Evolutionary conservation across 2,113 vertebrate genomes (phyloP).

Genomic region (Vanacampus margaritifer): DNA sequence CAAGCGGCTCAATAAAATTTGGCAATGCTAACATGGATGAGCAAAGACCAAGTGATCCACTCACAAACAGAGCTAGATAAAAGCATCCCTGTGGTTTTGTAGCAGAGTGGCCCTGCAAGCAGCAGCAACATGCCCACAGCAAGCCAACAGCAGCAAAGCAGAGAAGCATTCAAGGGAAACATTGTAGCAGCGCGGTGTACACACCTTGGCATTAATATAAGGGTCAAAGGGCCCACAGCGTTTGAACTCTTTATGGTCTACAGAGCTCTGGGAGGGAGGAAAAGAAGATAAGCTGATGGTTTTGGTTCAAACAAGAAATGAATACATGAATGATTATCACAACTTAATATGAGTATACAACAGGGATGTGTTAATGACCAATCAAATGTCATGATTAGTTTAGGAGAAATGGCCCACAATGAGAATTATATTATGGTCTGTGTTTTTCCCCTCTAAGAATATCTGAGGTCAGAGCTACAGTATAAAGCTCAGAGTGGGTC

Average conservation of each 20-base stretch:
- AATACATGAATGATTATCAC: conserved; percentile 60
- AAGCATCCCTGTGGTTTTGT: conserved; percentile 23
- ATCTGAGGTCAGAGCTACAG: background rate
- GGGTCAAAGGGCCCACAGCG: conserved; percentile 99
- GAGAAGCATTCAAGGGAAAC: conserved; percentile 39
- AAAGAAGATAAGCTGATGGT: conserved; percentile 75
- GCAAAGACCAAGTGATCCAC: conserved; percentile 7
- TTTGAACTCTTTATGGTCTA: conserved; percentile 99
- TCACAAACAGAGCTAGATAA: conserved; percentile 6
- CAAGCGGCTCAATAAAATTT: conserved; percentile 7
- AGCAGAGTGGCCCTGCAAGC: conserved; percentile 26
- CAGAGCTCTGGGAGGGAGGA: conserved; percentile 96
- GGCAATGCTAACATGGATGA: background rate
- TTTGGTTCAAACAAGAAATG: conserved; percentile 65
- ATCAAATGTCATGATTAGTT: conserved; percentile 53
- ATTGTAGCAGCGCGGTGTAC: conserved; percentile 78
- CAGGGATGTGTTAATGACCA: conserved; percentile 65
- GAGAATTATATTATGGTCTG: conserved; percentile 1
- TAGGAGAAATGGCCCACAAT: conserved; percentile 60
- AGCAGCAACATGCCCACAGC: conserved; percentile 34
- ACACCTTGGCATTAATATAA: conserved; percentile 99
- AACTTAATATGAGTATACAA: conserved; percentile 78
- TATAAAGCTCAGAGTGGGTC: conserved; percentile 49
- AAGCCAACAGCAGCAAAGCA: conserved; percentile 42
- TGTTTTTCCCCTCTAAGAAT: background rate